Evolutionary conservation across 2,888 invertebrate genomes (phyloP).

Genomic region (Trichopoda pennipes): DNA sequence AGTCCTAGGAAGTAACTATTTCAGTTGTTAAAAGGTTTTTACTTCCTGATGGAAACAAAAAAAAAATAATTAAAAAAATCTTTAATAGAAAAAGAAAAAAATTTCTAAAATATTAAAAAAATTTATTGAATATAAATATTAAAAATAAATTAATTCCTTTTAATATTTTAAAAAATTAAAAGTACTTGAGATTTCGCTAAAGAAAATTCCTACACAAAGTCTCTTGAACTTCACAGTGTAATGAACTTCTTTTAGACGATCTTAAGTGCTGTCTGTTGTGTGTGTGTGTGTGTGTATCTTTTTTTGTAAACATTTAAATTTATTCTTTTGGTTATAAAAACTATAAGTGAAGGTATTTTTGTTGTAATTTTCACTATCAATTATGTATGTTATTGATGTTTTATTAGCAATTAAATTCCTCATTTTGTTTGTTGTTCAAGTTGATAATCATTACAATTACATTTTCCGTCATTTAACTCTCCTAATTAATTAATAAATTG

Average conservation of each 20-base stretch:
- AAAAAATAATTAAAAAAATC: not conserved
- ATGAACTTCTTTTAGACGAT: constrained; percentile 55
- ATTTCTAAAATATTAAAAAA: not conserved
- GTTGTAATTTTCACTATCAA: constrained; percentile 21
- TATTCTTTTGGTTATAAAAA: constrained; percentile 15
- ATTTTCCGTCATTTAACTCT: no score
- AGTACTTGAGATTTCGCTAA: constrained; percentile 34
- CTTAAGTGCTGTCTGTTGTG: constrained; percentile 46
- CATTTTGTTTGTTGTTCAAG: not conserved
- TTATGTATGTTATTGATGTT: not conserved
- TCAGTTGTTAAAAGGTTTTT: no score
- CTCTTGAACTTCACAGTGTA: constrained; percentile 64
- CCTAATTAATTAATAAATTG: constrained; percentile 10
- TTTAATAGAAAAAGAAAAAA: not conserved
- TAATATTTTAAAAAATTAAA: constrained; percentile 7
- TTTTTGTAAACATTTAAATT: not conserved
- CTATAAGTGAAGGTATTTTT: not conserved
- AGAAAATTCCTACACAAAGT: constrained; percentile 23
- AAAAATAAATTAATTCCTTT: not conserved
- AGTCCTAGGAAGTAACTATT: no score
- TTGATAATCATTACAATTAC: not conserved
- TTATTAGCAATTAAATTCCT: not conserved
- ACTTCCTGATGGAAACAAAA: not conserved
- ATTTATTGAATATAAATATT: not conserved
- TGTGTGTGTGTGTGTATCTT: not conserved